Evolutionary conservation across 2,113 vertebrate species (phyloP).

Genomic region (Ranitomeya variabilis): DNA sequence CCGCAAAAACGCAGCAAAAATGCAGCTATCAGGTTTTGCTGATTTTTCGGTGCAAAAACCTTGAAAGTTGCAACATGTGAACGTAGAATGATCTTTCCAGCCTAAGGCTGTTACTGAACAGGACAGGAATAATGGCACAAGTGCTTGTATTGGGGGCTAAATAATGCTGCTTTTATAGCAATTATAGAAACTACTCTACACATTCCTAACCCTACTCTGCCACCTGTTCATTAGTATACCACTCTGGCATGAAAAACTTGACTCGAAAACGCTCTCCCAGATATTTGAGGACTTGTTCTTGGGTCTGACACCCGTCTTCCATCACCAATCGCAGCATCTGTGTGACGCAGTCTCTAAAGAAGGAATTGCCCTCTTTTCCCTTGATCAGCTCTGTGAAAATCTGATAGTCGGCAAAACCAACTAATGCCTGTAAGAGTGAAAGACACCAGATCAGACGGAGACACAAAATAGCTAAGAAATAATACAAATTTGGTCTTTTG

Average conservation of each 20-base stretch:
- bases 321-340: constrained; percentile 89
- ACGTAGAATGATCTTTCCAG: too few relatives aligned
- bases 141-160: background rate
- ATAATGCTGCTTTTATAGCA: background rate
- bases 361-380: constrained; percentile 85
- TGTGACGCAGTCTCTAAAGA: constrained; percentile 84
- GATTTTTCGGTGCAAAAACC: too few relatives aligned
- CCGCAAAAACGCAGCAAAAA: too few relatives aligned
- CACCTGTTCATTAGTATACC: constrained; percentile 86
- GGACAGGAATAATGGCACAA: too few relatives aligned
- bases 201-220: constrained; percentile 68
- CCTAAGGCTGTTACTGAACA: too few relatives aligned
- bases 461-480: background rate
- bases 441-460: background rate
- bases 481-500: background rate
- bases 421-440: constrained; percentile 80
- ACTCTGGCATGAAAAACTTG: constrained; percentile 88
- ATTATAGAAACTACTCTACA: background rate
- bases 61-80: too few relatives aligned
- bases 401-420: constrained; percentile 90
- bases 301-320: constrained; percentile 82
- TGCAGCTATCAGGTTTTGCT: too few relatives aligned
- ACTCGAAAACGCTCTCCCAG: constrained; percentile 91
- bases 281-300: constrained; percentile 82
- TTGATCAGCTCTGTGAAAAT: constrained; percentile 93